A percentile compares a stretch with the other conserved stretches of the same genome.
phyloP scores from a whole-genome alignment of 2,113 vertebrate genomes.

The Tor tambroides region DNA sequence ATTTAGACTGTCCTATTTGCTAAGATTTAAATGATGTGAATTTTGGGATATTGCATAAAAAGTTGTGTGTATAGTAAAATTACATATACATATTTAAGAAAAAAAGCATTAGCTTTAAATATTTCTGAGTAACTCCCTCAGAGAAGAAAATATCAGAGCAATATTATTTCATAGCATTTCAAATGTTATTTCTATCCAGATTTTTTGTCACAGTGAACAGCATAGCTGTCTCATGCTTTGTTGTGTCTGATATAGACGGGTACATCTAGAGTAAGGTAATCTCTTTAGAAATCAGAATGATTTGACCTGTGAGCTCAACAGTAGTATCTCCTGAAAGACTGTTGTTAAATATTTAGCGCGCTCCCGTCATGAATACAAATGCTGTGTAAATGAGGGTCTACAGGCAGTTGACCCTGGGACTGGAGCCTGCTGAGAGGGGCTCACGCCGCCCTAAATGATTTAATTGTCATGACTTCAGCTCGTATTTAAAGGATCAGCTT shows the following conservation, averaged over 20 bases:
- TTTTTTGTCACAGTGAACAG: too few relatives aligned
- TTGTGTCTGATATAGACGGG: conserved; percentile 41
- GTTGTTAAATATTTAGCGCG: conserved; percentile 96
- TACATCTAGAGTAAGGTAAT: conserved; percentile 91
- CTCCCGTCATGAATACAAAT: conserved; percentile 98
- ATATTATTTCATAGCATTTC: neutral
- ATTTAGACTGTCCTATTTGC: neutral
- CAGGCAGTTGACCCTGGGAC: conserved; percentile 94
- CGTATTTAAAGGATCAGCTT: conserved; percentile 86
- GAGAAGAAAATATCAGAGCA: neutral
- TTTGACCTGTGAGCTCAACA: conserved; percentile 89
- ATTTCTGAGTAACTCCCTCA: neutral
- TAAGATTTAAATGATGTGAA: too few relatives aligned
- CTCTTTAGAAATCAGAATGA: conserved; percentile 95
- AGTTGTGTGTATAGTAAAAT: neutral
- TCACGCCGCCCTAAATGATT: conserved; percentile 90
- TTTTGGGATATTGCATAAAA: neutral
- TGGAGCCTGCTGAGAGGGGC: conserved; percentile 84
- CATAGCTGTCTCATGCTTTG: neutral
- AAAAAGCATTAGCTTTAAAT: neutral
- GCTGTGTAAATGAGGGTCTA: conserved; percentile 97
- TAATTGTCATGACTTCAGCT: conserved; percentile 89
- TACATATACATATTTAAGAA: too few relatives aligned
- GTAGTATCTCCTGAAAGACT: conserved; percentile 87
- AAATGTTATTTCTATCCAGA: neutral